Evolutionary conservation across 92 coral and sea anemone species (phyloP).

Genomic region (Virgularia gustaviana): DNA sequence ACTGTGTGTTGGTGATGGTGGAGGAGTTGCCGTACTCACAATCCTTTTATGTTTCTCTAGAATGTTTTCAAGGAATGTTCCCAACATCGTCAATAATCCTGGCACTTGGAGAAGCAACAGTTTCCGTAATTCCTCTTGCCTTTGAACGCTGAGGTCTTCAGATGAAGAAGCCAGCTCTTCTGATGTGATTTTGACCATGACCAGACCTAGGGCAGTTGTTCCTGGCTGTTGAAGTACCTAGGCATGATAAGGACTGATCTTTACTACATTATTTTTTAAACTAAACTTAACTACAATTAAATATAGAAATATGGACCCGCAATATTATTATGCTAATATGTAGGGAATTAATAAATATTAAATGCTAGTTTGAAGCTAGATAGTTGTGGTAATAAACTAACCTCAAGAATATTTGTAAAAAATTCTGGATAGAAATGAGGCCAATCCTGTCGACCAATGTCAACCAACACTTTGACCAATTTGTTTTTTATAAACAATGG

Average conservation of each 20-base stretch:
- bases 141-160: constrained; percentile 87
- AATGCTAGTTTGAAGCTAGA: too few species aligned
- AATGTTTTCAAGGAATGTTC: constrained; percentile 78
- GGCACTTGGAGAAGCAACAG: constrained; percentile 83
- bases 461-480: constrained; percentile 85
- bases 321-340: neutral
- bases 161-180: constrained; percentile 94
- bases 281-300: too few species aligned
- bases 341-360: neutral
- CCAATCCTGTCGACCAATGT: constrained; percentile 90
- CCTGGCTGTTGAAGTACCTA: constrained; percentile 90
- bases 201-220: constrained; percentile 74
- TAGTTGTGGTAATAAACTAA: too few species aligned
- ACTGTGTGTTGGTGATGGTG: constrained; percentile 98
- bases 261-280: too few species aligned
- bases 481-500: constrained; percentile 84
- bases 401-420: constrained; percentile 86
- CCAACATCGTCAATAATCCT: constrained; percentile 64
- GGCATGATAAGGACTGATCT: too few species aligned
- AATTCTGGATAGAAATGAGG: constrained; percentile 95
- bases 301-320: too few species aligned
- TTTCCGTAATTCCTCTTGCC: constrained; percentile 82
- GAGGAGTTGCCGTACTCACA: constrained; percentile 88
- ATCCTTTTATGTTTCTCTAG: constrained; percentile 84
- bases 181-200: constrained; percentile 89